phyloP scores from a whole-genome alignment of 2,113 vertebrate genomes.

The Actinemys pallida region DNA sequence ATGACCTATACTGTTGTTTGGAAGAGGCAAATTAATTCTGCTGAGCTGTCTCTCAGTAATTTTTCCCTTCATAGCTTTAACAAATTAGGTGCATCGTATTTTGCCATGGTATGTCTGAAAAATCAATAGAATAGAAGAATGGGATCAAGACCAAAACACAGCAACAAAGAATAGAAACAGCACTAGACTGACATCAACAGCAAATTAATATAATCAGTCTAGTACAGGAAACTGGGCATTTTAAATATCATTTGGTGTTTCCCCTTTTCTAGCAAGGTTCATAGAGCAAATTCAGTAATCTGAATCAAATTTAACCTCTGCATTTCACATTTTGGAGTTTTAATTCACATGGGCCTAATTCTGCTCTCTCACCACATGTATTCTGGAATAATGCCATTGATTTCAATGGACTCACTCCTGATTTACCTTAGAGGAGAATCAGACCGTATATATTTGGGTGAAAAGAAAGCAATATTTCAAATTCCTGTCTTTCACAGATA shows the following conservation, averaged over 20 bases:
- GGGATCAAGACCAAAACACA: constrained; percentile 26
- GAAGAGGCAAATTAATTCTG: constrained; percentile 27
- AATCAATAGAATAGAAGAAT: constrained; percentile 52
- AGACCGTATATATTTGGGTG: neutral
- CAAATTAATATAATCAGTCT: constrained; percentile 19
- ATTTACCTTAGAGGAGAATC: constrained; percentile 26
- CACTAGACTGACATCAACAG: constrained; percentile 18
- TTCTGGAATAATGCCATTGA: neutral
- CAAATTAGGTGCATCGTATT: constrained; percentile 37
- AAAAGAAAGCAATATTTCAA: constrained; percentile 38
- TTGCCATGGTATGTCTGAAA: constrained; percentile 44
- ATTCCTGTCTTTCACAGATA: neutral
- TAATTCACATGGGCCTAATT: neutral
- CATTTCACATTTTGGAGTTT: constrained; percentile 29
- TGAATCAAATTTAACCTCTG: neutral
- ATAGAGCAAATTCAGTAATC: neutral
- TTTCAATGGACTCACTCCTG: constrained; percentile 28
- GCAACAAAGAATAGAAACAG: constrained; percentile 9
- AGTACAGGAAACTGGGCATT: constrained; percentile 4
- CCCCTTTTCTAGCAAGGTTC: neutral
- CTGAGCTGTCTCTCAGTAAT: neutral
- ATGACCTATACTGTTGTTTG: neutral
- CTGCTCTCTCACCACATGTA: constrained; percentile 11
- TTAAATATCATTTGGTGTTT: neutral
- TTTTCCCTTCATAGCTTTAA: constrained; percentile 19